Evolutionary conservation across 1,140 invertebrate species (phyloP), one percentile per base, ranked within the genome.

Genomic region (Scaptomyza hsui): DNA sequence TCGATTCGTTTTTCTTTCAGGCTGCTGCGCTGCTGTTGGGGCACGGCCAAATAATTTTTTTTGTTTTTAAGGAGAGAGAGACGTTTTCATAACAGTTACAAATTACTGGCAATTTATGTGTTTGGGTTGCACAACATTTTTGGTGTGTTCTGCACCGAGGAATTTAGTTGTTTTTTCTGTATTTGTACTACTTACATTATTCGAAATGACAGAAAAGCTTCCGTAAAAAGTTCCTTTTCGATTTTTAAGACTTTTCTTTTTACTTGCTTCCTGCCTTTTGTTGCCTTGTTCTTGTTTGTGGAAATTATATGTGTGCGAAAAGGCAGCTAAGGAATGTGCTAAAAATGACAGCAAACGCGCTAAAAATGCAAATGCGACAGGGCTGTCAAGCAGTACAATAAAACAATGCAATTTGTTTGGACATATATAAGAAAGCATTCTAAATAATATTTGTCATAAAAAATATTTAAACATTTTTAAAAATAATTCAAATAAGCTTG

Each of bases 71-170:
- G 0, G 42, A 10, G 67, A 75, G 82, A 78, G 82, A 86, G 74
- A 86, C 63, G 82, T 86, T 78, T 75, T 86, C 75, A 85, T 77
- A 71, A 78, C 63, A 81, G 45, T 57, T 63, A 53, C 37, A 53
- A 59, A 57, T 75, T 65, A 70, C 64, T 73, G 26, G 45, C 24
- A 82, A 82, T 82, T 89, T 82, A 32, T 18, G 4, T 21, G 7
- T 41, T 16, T 42, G 29, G 51, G 1, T 60, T 42, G 83, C 68
- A 69, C 75, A 72, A 81, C 82, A 86, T 88, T 65, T 71, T 88
- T 2, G 51, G 19, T 62, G 21, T 52, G 62, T 29, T 16, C 39
- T 49, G 44, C 35, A 41, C 32, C 47, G 10, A 44, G 41, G 49
- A 29, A 37, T 61, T 41, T 64, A 64, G 61, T 41, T 64, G 53